Evolutionary conservation across 2,888 invertebrate species (phyloP).

Genomic region (Doris montereyensis): DNA sequence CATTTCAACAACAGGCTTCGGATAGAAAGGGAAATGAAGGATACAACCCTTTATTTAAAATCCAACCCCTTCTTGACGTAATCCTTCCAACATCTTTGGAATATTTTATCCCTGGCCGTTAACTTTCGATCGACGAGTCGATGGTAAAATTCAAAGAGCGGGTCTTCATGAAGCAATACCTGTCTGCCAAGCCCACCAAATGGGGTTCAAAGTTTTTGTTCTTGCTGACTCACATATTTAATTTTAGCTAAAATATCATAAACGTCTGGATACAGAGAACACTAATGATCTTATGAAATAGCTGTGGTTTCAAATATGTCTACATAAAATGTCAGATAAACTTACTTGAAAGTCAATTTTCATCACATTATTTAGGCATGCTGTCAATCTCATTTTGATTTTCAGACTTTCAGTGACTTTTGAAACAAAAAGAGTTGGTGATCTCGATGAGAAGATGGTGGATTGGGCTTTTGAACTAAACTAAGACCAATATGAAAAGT

Average conservation of each 20-base stretch:
- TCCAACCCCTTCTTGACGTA: too few relatives aligned
- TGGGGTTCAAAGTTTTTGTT: too few relatives aligned
- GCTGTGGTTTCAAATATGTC: too few relatives aligned
- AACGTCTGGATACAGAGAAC: too few relatives aligned
- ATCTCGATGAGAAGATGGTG: constrained; percentile 77
- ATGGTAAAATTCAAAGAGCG: too few relatives aligned
- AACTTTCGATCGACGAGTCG: background rate
- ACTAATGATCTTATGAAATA: too few relatives aligned
- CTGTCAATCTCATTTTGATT: constrained; percentile 38
- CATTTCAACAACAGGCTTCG: background rate
- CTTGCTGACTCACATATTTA: too few relatives aligned
- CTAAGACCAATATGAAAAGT: constrained; percentile 85
- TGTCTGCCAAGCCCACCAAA: background rate
- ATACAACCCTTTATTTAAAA: too few relatives aligned
- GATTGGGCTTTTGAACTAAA: constrained; percentile 84
- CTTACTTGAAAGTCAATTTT: background rate
- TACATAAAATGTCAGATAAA: background rate
- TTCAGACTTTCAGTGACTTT: constrained; percentile 77
- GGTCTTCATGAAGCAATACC: background rate
- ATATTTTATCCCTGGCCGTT: too few relatives aligned
- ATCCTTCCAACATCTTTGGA: too few relatives aligned
- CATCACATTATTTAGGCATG: background rate
- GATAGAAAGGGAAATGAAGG: background rate
- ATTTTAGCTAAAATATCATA: too few relatives aligned
- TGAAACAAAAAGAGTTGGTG: constrained; percentile 76